Base-by-base conservation (phyloP, 2,888 invertebrate species). In the Cylindroiulus punctatus region DNA sequence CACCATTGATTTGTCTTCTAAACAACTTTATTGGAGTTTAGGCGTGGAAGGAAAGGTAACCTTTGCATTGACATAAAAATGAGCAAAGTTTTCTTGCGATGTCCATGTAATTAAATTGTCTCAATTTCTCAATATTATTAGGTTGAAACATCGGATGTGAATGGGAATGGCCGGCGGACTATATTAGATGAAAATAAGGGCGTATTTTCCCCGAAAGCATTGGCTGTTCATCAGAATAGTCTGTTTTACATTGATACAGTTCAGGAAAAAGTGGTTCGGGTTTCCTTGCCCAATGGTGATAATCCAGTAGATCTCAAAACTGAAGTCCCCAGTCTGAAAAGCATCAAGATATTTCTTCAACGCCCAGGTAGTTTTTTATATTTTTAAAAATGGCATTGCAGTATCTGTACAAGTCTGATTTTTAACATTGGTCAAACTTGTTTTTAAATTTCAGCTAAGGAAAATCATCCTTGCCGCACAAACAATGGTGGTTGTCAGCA, bases 401-500 rank as follows among this genome's bases (percentile, higher is more conserved):
- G 17, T 5, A 47, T 52, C 19, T 52, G 5, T 17, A n/a, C 7
- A 52, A 19, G 12, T 52, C 4, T 19, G 19, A 52, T n/a, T 10
- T 2, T 7, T n/a, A 26, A 26, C 26, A 2, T 2, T 26, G 2
- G 2, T 32, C 30, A 30, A 19, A n/a, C 30, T 5, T 86, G 26
- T 65, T 12, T 36, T 36, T 36, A 7, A 26, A 26, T 86, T 84
- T 2, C 26, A 87, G 87, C 84, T 32, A 87, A 87, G 47, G 85
- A 83, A 82, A 94, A 95, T 88, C 98, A 98, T 91, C 97, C 97
- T 0, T 98, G 98, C 90, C 92, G 95, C 81, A 93, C 92, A 44
- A 94, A 93, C 88, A 98, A 98, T 89, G 99, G 98, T 0, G 96
- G 95, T 1, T 99, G 99, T 91, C 95, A 95, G 88, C 99, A 99